phyloP scores from a whole-genome alignment of 1,140 invertebrate genomes.

The Drosophila saltans region DNA sequence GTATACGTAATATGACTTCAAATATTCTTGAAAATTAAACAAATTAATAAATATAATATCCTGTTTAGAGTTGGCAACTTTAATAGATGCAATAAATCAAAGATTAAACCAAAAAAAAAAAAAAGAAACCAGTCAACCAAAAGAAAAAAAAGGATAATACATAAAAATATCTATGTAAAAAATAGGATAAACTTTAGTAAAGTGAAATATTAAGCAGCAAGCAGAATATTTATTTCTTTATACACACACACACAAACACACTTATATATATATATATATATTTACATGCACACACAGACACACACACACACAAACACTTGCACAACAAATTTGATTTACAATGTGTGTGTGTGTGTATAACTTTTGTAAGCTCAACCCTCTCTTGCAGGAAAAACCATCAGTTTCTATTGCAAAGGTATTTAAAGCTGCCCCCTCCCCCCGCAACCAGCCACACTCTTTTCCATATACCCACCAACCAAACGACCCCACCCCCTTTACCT shows the following conservation, averaged over 20 bases:
- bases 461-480: not conserved
- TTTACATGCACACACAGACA: conserved; percentile 20
- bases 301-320: conserved; percentile 16
- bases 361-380: conserved; percentile 79
- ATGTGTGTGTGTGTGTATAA: conserved; percentile 65
- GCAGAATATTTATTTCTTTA: not conserved
- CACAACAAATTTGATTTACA: conserved; percentile 12
- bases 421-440: conserved; percentile 67
- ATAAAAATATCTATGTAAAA: not conserved
- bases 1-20: no score
- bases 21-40: no score
- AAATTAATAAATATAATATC: no score
- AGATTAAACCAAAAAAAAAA: no score
- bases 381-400: conserved; percentile 83
- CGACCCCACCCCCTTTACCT: not conserved
- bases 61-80: no score
- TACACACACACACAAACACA: not conserved
- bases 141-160: not conserved
- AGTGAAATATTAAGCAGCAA: not conserved
- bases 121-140: not conserved
- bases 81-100: no score
- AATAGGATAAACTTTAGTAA: not conserved
- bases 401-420: conserved; percentile 83
- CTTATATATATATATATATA: not conserved
- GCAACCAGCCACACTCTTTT: not conserved